Percentiles rank a stretch among this genome's conserved stretches.
Evolutionary conservation across 2,797 vertebrate species (phyloP).

Genomic region (Microctenopoma stevenorrisi): DNA sequence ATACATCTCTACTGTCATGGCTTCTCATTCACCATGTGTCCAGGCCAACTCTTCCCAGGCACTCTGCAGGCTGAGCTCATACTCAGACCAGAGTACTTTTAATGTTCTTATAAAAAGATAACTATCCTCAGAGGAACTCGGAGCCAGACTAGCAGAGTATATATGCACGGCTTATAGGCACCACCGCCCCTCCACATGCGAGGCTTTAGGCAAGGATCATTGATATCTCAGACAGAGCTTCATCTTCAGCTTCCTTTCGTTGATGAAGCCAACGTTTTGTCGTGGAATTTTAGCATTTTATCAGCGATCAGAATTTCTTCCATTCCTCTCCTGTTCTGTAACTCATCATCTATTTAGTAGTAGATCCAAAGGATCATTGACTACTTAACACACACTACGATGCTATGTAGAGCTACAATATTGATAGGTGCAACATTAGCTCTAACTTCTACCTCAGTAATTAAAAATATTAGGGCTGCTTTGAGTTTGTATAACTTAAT

Average conservation of each 20-base stretch:
- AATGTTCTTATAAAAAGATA: slow-evolving; percentile 69
- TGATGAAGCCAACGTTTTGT: slow-evolving; percentile 7
- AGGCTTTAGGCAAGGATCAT: slow-evolving; percentile 22
- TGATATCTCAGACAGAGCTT: slow-evolving; percentile 32
- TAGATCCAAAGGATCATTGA: too few relatives aligned
- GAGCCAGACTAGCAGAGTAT: slow-evolving; percentile 44
- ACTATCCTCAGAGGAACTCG: slow-evolving; percentile 34
- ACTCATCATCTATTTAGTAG: too few relatives aligned
- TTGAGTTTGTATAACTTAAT: not conserved
- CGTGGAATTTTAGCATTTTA: too few relatives aligned
- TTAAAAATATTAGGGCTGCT: not conserved
- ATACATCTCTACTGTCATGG: slow-evolving; percentile 26
- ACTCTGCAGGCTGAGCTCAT: slow-evolving; percentile 69
- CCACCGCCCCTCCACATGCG: slow-evolving; percentile 14
- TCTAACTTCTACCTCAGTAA: not conserved
- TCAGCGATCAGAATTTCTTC: too few relatives aligned
- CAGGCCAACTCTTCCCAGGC: slow-evolving; percentile 32
- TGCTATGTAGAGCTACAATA: not conserved
- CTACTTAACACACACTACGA: not conserved
- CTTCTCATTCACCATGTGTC: slow-evolving; percentile 27
- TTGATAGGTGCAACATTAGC: not conserved
- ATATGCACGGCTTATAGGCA: slow-evolving; percentile 23
- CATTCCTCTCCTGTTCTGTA: too few relatives aligned
- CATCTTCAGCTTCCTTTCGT: slow-evolving; percentile 5
- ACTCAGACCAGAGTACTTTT: slow-evolving; percentile 53